These are phyloP conservation scores for Siniperca obscura DNA, from an alignment of 2,797 vertebrate species.

Conservation along the genomic window DNA sequence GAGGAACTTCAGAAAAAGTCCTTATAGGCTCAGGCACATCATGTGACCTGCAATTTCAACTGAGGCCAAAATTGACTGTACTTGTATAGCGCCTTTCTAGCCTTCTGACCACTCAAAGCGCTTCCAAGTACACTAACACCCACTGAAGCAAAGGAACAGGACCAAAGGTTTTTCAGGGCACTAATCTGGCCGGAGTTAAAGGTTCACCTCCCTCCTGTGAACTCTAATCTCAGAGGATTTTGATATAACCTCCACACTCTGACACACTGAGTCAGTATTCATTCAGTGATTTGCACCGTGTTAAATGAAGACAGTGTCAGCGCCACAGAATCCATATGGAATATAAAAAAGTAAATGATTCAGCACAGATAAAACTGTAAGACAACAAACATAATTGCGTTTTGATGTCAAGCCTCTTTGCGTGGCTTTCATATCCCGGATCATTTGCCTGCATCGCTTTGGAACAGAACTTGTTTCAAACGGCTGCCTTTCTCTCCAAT, in stretches of 20 bases:
- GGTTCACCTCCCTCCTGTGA: conserved; percentile 20
- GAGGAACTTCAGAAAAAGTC: neutral
- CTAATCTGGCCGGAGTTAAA: neutral
- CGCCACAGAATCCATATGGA: conserved; percentile 65
- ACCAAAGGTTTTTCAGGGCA: neutral
- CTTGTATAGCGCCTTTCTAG: too few relatives aligned
- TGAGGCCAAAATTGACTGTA: neutral
- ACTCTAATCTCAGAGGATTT: neutral
- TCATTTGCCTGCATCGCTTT: conserved; percentile 72
- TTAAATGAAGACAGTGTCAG: conserved; percentile 58
- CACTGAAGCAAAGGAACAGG: neutral
- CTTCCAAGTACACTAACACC: neutral
- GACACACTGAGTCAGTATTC: neutral
- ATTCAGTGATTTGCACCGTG: conserved; percentile 53
- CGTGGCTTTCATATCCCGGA: conserved; percentile 67
- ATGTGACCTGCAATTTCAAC: too few relatives aligned
- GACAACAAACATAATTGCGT: conserved; percentile 75
- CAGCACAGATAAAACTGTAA: conserved; percentile 61
- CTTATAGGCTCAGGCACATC: too few relatives aligned
- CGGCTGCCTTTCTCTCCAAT: conserved; percentile 87
- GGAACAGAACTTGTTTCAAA: conserved; percentile 83
- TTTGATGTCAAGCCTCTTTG: conserved; percentile 64
- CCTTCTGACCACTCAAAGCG: too few relatives aligned
- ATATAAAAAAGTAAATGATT: conserved; percentile 64
- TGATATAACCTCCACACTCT: neutral